Conservation (phyloP, 1,140 invertebrate species). For the Drosophila punjabiensis region DNA sequence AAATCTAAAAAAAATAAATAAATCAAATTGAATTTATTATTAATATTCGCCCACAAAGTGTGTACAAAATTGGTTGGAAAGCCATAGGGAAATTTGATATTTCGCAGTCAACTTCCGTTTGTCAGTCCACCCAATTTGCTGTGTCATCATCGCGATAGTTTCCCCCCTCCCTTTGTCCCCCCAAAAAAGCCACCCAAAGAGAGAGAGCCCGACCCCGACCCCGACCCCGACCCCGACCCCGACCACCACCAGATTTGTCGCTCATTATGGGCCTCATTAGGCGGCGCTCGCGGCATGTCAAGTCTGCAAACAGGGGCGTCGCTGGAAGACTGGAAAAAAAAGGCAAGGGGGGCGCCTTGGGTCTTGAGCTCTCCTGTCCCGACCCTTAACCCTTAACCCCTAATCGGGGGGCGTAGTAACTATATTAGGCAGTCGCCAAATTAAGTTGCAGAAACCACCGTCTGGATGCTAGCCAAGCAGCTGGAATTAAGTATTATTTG, state of each 20-base stretch:
- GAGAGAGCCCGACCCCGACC: not conserved
- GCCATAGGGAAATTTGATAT: conserved; percentile 65
- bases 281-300: conserved; percentile 75
- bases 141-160: conserved; percentile 63
- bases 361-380: not conserved
- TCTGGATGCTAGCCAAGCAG: conserved; percentile 3
- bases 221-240: too few relatives aligned
- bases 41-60: not conserved
- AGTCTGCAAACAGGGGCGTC: conserved; percentile 46
- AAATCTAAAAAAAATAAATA: not conserved
- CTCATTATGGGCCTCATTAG: conserved; percentile 82
- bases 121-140: conserved; percentile 42
- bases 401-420: conserved; percentile 38
- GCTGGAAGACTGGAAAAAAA: conserved; percentile 10
- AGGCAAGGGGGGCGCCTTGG: conserved; percentile 8
- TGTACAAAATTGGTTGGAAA: conserved; percentile 11
- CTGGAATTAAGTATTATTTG: not conserved
- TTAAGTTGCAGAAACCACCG: conserved; percentile 17
- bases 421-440: conserved; percentile 45
- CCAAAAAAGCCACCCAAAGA: not conserved
- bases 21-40: not conserved
- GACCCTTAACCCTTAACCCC: conserved; percentile 38
- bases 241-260: conserved; percentile 41
- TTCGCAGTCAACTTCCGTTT: conserved; percentile 72
- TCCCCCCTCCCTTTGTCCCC: conserved; percentile 3